These are phyloP conservation scores for Anoplolepis gracilipes DNA, from an alignment of 1,140 invertebrate genomes.

Conservation along the genomic window DNA sequence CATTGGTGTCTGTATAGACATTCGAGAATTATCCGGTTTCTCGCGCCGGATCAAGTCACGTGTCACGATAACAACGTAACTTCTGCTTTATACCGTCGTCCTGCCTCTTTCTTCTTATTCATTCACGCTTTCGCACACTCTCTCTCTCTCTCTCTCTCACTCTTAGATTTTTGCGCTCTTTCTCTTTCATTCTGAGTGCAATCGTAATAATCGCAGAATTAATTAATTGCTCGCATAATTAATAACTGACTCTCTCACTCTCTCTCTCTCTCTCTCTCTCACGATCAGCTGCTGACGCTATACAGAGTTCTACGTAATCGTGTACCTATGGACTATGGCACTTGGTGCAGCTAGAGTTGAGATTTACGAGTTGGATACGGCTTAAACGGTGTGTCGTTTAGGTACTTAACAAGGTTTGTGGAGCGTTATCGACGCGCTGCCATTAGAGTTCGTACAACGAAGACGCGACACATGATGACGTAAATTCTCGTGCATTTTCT, in stretches of 20 bases:
- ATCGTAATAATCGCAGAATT: slow-evolving; percentile 36
- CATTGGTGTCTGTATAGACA: slow-evolving; percentile 67
- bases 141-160: background rate
- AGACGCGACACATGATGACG: slow-evolving; percentile 64
- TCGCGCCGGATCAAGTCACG: slow-evolving; percentile 57
- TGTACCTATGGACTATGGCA: slow-evolving; percentile 78
- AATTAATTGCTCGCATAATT: slow-evolving; percentile 42
- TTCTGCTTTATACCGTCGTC: background rate
- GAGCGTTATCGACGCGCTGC: slow-evolving; percentile 65
- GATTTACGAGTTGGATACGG: slow-evolving; percentile 69
- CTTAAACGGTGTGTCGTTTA: slow-evolving; percentile 70
- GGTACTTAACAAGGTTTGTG: slow-evolving; percentile 66
- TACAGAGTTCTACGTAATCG: slow-evolving; percentile 62
- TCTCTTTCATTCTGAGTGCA: background rate
- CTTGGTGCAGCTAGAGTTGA: slow-evolving; percentile 77
- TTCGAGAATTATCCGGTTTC: slow-evolving; percentile 50
- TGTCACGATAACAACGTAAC: background rate
- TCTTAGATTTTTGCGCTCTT: slow-evolving; percentile 11
- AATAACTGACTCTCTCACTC: slow-evolving; percentile 17
- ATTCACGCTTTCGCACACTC: background rate
- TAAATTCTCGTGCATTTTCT: slow-evolving; percentile 55
- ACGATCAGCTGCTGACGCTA: slow-evolving; percentile 46
- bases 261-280: slow-evolving; percentile 35
- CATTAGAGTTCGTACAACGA: slow-evolving; percentile 46
- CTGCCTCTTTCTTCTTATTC: slow-evolving; percentile 2